Conservation (phyloP, 2,797 vertebrate genomes). For the Pantherophis alleghaniensis region DNA sequence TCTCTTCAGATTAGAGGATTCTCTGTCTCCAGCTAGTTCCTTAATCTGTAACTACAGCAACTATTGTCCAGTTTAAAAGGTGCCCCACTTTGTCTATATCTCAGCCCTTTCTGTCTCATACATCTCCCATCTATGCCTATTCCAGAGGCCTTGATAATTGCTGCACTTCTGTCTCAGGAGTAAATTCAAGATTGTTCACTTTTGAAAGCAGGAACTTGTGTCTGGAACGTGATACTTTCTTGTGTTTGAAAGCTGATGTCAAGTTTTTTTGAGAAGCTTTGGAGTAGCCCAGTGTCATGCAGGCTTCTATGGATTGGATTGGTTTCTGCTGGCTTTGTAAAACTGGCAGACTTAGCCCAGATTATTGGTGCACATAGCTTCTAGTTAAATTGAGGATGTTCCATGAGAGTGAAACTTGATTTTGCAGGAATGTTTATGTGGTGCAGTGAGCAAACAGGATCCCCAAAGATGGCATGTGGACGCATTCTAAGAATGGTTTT, state of each 20-base stretch:
- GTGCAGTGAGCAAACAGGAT: neutral
- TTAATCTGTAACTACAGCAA: conserved; percentile 59
- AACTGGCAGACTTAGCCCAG: neutral
- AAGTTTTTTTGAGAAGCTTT: neutral
- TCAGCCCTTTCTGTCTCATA: neutral
- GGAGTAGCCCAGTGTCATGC: neutral
- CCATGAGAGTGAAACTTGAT: neutral
- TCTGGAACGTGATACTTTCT: neutral
- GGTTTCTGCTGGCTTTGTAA: neutral
- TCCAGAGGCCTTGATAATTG: neutral
- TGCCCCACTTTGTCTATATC: conserved; percentile 10
- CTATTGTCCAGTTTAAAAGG: conserved; percentile 46
- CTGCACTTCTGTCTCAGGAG: neutral
- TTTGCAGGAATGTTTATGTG: neutral
- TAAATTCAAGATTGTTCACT: neutral
- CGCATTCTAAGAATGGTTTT: neutral
- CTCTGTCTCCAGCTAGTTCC: conserved; percentile 48
- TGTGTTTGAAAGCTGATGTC: neutral
- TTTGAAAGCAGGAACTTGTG: neutral
- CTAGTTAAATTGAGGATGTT: neutral
- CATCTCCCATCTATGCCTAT: neutral
- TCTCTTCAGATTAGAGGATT: conserved; percentile 35
- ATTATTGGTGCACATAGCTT: neutral
- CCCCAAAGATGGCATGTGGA: neutral
- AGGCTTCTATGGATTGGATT: neutral